Conservation (phyloP, 2,888 invertebrate species). For the Brachyopa scutellaris region DNA sequence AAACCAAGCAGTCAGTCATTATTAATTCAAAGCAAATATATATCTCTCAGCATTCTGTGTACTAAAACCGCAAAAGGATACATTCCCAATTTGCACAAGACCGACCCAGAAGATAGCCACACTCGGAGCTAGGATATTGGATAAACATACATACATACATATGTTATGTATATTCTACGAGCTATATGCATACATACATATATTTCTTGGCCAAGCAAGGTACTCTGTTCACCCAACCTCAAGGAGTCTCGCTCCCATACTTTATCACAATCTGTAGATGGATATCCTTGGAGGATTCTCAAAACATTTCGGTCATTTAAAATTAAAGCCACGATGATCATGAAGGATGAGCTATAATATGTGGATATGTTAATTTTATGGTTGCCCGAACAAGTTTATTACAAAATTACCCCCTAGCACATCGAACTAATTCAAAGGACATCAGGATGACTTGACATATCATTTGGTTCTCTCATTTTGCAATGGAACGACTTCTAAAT, state of each 20-base stretch:
- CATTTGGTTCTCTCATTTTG: neutral
- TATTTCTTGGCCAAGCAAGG: slow-evolving; percentile 27
- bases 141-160: too few relatives aligned
- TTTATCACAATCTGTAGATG: slow-evolving; percentile 40
- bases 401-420: slow-evolving; percentile 9
- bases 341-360: slow-evolving; percentile 55
- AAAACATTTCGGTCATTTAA: slow-evolving; percentile 71
- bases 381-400: slow-evolving; percentile 57
- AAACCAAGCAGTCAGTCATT: slow-evolving; percentile 73
- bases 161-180: neutral
- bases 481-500: slow-evolving; percentile 27
- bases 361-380: slow-evolving; percentile 71
- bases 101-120: slow-evolving; percentile 64
- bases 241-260: slow-evolving; percentile 10
- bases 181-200: neutral
- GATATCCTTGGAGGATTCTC: slow-evolving; percentile 66
- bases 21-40: slow-evolving; percentile 73
- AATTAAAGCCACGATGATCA: slow-evolving; percentile 67
- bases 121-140: slow-evolving; percentile 14
- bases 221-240: slow-evolving; percentile 24
- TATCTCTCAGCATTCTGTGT: neutral
- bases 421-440: slow-evolving; percentile 58
- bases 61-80: slow-evolving; percentile 50
- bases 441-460: slow-evolving; percentile 31
- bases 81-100: slow-evolving; percentile 60